Base-by-base conservation (phyloP, 2,797 vertebrate genomes). In the Discoglossus pictus region DNA sequence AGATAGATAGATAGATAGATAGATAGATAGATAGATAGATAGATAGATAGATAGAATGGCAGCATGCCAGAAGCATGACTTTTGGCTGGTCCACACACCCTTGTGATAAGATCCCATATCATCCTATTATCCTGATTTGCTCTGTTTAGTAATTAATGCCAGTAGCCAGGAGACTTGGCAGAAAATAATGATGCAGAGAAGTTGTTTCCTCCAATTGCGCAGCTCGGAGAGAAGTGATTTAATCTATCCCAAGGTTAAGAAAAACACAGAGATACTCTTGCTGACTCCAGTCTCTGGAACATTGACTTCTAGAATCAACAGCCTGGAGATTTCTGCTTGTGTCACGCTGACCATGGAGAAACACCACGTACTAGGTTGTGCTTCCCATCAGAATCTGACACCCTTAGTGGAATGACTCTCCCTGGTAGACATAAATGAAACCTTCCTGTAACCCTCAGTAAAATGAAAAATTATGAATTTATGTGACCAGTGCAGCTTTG, bases 171-270 rank as follows among this genome's bases (percentile, higher is more conserved):
- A 77, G 82, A 78, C 78, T 80, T 82, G 80, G 78, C 80, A 84
- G 80, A 76, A 82, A 81, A 75, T 68, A 79, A 83, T 76, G 79
- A 76, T 82, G 73, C 68, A 76, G 78, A 76, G 79, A 82, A 85
- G 77, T 50, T 78, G 82, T 82, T 84, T 86, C 79, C 82, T 78
- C 80, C 80, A 61, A 83, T 88, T 64, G 69, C 78, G 80, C 77
- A 58, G 31, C 77, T 68, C 61, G 10, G 74, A 71, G 77, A 82
- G 75, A 75, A 79, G 80, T 84, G 83, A 88, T 86, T 85, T 85
- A 84, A 88, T 88, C 84, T 86, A 75, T 87, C 82, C 76, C 85
- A 87, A 86, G 84, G 83, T 88, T 88, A 85, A 84, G 82, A 76
- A 69, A 81, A 81, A 79, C 23, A 69, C 34, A 54, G 50, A 53